Percentiles rank a stretch among this genome's conserved stretches.
phyloP scores from a whole-genome alignment of 2,888 invertebrate genomes.

The Eupithecia dodoneata region DNA sequence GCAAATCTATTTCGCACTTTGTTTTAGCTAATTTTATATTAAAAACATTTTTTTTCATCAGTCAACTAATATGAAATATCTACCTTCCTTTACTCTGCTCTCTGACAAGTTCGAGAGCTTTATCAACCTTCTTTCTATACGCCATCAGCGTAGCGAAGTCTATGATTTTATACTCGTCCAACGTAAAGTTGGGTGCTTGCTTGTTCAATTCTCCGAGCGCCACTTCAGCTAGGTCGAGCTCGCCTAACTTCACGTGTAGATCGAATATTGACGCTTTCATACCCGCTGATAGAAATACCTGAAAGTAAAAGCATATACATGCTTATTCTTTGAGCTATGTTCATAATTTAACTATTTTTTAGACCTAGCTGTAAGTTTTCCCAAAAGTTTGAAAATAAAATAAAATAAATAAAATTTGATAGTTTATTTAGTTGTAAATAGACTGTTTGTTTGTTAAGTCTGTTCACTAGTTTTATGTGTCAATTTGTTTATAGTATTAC shows the following conservation, averaged over 20 bases:
- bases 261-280: constrained; percentile 87
- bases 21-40: too few species aligned
- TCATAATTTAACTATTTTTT: too few species aligned
- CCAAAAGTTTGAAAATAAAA: too few species aligned
- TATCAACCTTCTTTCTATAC: constrained; percentile 68
- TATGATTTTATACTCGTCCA: constrained; percentile 87
- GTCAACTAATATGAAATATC: constrained; percentile 5
- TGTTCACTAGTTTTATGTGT: too few species aligned
- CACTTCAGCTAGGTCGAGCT: constrained; percentile 81
- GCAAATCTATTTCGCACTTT: too few species aligned
- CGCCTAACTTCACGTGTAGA: constrained; percentile 82
- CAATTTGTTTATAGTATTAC: too few species aligned
- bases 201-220: constrained; percentile 80
- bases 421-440: too few species aligned
- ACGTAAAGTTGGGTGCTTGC: constrained; percentile 79
- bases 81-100: constrained; percentile 78
- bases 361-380: too few species aligned
- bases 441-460: too few species aligned
- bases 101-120: constrained; percentile 77
- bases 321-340: too few species aligned
- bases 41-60: too few species aligned
- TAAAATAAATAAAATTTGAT: too few species aligned
- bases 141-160: constrained; percentile 86
- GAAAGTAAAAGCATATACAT: background rate
- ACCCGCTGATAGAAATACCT: constrained; percentile 85